These are phyloP conservation scores for Ancistrus triradiatus DNA, from an alignment of 2,113 vertebrate genomes.

Conservation along the genomic window DNA sequence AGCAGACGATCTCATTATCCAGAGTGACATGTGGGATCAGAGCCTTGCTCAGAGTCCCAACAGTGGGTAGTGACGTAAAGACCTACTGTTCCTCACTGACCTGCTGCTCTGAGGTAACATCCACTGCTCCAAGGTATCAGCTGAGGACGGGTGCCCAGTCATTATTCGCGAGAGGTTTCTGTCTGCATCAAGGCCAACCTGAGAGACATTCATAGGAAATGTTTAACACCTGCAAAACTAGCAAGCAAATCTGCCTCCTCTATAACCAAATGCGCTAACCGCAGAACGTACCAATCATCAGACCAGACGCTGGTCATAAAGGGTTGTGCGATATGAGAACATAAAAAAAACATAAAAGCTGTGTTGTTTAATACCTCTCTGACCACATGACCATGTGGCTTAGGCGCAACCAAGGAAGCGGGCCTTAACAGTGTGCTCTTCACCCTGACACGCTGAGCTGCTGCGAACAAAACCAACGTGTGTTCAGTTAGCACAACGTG, in stretches of 20 bases:
- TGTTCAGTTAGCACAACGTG: too few relatives aligned
- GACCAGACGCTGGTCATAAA: too few relatives aligned
- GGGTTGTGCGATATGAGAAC: too few relatives aligned
- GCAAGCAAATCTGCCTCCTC: too few relatives aligned
- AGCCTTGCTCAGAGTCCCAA: too few relatives aligned
- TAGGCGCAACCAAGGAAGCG: slow-evolving; percentile 65
- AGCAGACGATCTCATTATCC: too few relatives aligned
- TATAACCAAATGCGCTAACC: too few relatives aligned
- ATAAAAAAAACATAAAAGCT: neutral
- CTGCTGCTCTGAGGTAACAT: slow-evolving; percentile 14
- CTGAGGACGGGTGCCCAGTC: slow-evolving; percentile 1
- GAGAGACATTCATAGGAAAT: too few relatives aligned
- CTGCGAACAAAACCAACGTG: slow-evolving; percentile 52
- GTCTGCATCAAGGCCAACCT: slow-evolving; percentile 21
- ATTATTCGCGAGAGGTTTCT: slow-evolving; percentile 20
- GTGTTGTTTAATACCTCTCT: slow-evolving; percentile 23
- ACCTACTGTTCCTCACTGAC: slow-evolving; percentile 3
- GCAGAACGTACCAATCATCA: too few relatives aligned
- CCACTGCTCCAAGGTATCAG: slow-evolving; percentile 1
- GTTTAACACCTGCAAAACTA: too few relatives aligned
- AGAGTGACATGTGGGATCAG: too few relatives aligned
- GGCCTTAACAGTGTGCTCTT: slow-evolving; percentile 63
- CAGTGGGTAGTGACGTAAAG: too few relatives aligned
- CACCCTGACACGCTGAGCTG: slow-evolving; percentile 46
- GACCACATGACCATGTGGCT: slow-evolving; percentile 21